These are phyloP conservation scores for Monomorium pharaonis DNA, from an alignment of 1,140 invertebrate species.

Conservation along the genomic window DNA sequence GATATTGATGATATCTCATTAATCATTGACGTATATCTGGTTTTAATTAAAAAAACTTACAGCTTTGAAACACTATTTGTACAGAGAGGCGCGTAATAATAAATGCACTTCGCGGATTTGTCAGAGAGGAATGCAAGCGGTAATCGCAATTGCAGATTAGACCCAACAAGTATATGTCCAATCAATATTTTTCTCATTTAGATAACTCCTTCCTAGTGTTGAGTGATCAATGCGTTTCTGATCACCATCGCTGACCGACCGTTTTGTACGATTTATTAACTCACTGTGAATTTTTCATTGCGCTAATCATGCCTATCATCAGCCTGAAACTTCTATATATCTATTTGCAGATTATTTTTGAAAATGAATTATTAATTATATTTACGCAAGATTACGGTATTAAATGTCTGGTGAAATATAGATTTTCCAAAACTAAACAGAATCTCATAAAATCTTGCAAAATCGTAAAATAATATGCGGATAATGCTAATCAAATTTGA, in stretches of 20 bases:
- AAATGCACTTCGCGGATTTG: constrained; percentile 48
- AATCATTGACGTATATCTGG: constrained; percentile 27
- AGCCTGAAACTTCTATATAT: background rate
- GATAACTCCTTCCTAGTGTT: constrained; percentile 23
- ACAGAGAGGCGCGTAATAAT: constrained; percentile 1
- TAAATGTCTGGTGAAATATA: background rate
- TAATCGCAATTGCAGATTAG: constrained; percentile 48
- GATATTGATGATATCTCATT: constrained; percentile 49
- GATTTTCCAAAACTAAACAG: background rate
- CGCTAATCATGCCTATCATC: constrained; percentile 26
- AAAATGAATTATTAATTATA: background rate
- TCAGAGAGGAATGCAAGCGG: constrained; percentile 34
- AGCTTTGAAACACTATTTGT: background rate
- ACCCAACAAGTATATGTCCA: constrained; percentile 8
- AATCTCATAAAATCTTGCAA: background rate
- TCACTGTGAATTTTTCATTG: constrained; percentile 24
- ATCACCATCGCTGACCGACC: background rate
- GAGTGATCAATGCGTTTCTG: constrained; percentile 27
- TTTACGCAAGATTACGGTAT: background rate
- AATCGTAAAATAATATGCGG: background rate
- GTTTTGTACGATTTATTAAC: constrained; percentile 39
- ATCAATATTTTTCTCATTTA: constrained; percentile 44
- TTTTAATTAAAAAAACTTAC: constrained; percentile 20
- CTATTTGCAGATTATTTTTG: background rate
- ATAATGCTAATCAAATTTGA: background rate